Base-by-base conservation (phyloP, 2,113 vertebrate species). In the Galeopterus variegatus region DNA sequence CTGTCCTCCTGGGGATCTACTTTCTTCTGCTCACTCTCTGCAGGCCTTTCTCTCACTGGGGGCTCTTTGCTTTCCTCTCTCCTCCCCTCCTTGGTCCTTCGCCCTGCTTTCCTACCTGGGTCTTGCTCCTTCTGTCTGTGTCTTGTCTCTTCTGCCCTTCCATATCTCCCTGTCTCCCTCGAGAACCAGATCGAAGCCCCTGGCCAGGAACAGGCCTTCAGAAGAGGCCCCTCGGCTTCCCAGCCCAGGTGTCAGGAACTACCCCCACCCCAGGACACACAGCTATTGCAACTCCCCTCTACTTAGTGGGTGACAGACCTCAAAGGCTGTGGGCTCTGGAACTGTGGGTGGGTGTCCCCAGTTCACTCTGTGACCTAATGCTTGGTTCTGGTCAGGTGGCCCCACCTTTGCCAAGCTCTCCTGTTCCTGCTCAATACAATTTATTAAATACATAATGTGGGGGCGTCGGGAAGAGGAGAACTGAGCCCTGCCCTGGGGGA, bases 361-460 rank as follows among this genome's bases (percentile, higher is more conserved):
- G 50, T 48, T 90, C 54, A 60, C 60, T 36, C 70, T 41, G 72
- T 72, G 62, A 67, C 84, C 50, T 58, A 45, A 1, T 52, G 26
- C 85, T 83, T 54, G 52, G 26, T 56, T 97, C 76, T 88, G 76
- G 31, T 41, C 54, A 67, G 33, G 65, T 56, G 17, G 18, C 23
- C 21, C 87, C 54, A 50, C 15, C n/a, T 17, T 12, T 65, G 56
- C 79, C 76, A 90, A 72, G 26, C 70, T 56, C 26, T 89, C 73
- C 65, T 41, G 45, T 91, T 70, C 28, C 33, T 88, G 96, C 67
- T 92, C 88, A 58, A 54, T 80, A 80, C 64, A 85, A 67, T 62
- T 90, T 64, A 52, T 82, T 70, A 58, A 96, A 84, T 94, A 73
- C 92, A 81, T 81, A 70, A 33, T 26, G 11, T 26, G 23, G 26